Evolutionary conservation across 2,113 vertebrate genomes (phyloP), one percentile per base, ranked within the genome.

Genomic region (Benitochromis conjunctus): DNA sequence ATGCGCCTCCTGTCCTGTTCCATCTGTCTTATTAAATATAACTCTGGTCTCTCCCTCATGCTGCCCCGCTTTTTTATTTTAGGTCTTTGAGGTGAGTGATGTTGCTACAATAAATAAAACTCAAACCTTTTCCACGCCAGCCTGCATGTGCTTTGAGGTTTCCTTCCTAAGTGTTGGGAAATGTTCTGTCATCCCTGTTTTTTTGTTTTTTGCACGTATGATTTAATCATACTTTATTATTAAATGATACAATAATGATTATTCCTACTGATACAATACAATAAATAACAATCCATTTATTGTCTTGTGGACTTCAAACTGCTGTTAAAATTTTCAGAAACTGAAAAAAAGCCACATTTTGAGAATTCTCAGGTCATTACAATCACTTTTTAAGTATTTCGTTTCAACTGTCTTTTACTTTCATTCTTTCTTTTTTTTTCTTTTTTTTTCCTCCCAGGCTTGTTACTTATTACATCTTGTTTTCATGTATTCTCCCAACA

Each of bases 81-180:
- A 99, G 98, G 98, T 99, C 86, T 99, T 97, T 1, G 98, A 99
- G 98, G 98, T 99, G 97, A 99, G 98, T 97, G 57, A 48, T 82
- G 87, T 88, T 86, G 82, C 77, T 51, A 60, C 26, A 78, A 19
- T 86, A 90, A 86, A n/a, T 76, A 79, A 82, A 26, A 57, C 74
- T 29, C n/a, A 56, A 77, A 9, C 13, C 24, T 55, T 24, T 66
- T 31, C 58, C 76, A 69, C 38, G 53, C 18, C 48, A 51, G 31
- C 29, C 58, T 85, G 79, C 89, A 87, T 91, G 87, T 57, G 26
- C 62, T 29, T 38, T 80, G 90, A 95, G 89, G 93, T 92, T 92
- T 89, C 83, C 82, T 86, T 85, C 36, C 31, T 64, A 80, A 78
- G 34, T 5, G 10, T 86, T 81, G 80, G 77, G 80, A 85, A 83